Percentiles rank a stretch among this genome's conserved stretches.
Conservation (phyloP, 2,797 vertebrate species). For the Tapirus indicus region DNA sequence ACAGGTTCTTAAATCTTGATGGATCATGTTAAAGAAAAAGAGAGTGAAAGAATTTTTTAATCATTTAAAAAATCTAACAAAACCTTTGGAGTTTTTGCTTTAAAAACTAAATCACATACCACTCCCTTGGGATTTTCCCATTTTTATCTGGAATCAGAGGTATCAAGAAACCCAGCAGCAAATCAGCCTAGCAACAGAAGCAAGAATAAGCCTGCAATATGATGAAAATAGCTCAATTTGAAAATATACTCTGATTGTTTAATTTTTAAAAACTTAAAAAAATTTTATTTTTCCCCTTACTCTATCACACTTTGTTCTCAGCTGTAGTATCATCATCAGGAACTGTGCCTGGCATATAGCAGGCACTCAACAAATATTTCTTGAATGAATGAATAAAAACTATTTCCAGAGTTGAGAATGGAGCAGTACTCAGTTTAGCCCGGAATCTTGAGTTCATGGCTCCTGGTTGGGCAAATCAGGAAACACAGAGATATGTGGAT, state of each 20-base stretch:
- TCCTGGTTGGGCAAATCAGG: background rate
- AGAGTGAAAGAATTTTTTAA: slow-evolving; percentile 21
- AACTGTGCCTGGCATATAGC: background rate
- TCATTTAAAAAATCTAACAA: slow-evolving; percentile 30
- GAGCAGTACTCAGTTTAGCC: background rate
- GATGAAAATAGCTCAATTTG: slow-evolving; percentile 27
- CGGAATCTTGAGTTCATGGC: background rate
- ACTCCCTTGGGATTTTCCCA: background rate
- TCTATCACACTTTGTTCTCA: background rate
- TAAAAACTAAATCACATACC: background rate
- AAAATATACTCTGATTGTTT: slow-evolving; percentile 25
- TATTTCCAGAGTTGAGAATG: background rate
- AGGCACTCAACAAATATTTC: background rate
- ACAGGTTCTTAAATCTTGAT: background rate
- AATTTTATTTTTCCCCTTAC: background rate
- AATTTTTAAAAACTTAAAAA: background rate
- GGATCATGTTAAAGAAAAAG: background rate
- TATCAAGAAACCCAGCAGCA: background rate
- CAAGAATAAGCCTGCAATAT: background rate
- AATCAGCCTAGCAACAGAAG: background rate
- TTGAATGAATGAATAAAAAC: slow-evolving; percentile 4
- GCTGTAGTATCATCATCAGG: background rate
- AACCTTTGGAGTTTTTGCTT: background rate
- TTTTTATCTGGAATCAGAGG: slow-evolving; percentile 48
- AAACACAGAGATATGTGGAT: background rate